These are phyloP conservation scores for Cepaea nemoralis DNA, from an alignment of 1,140 invertebrate species.

Conservation along the genomic window DNA sequence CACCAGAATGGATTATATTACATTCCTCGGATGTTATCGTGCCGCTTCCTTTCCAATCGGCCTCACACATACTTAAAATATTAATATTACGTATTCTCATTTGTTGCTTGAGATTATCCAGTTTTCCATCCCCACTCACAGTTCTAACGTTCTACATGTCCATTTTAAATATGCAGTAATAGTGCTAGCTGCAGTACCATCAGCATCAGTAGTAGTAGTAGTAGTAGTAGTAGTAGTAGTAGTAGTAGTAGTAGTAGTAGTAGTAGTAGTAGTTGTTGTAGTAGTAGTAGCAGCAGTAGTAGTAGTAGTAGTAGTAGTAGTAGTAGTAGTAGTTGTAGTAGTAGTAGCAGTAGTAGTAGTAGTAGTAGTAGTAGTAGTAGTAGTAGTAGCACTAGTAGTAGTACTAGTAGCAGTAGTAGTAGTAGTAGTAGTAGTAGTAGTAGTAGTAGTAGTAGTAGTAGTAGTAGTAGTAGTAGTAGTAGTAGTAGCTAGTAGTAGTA, in stretches of 20 bases:
- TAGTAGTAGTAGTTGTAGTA: constrained; percentile 35
- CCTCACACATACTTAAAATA: too few relatives aligned
- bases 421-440: constrained; percentile 36
- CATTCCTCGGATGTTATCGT: too few relatives aligned
- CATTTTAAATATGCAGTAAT: too few relatives aligned
- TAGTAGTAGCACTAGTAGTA: too few relatives aligned
- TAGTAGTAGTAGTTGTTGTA: constrained; percentile 24
- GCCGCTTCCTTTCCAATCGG: too few relatives aligned
- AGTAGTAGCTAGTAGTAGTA: constrained; percentile 1
- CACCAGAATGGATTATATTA: too few relatives aligned
- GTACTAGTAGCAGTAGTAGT: constrained; percentile 28
- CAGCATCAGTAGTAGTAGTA: too few relatives aligned
- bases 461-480: constrained; percentile 16
- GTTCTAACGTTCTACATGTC: too few relatives aligned
- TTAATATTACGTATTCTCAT: too few relatives aligned
- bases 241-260: constrained; percentile 24
- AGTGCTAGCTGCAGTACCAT: background rate
- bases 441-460: constrained; percentile 37
- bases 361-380: constrained; percentile 28
- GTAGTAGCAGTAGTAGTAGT: constrained; percentile 36
- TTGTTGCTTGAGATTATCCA: too few relatives aligned
- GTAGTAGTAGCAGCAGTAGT: constrained; percentile 36
- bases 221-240: constrained; percentile 32
- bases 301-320: constrained; percentile 30
- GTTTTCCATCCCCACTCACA: too few relatives aligned